Percentiles rank a stretch among this genome's conserved stretches.
These are phyloP conservation scores for Gari tellinella DNA, from an alignment of 2,888 invertebrate genomes.

Conservation along the genomic window DNA sequence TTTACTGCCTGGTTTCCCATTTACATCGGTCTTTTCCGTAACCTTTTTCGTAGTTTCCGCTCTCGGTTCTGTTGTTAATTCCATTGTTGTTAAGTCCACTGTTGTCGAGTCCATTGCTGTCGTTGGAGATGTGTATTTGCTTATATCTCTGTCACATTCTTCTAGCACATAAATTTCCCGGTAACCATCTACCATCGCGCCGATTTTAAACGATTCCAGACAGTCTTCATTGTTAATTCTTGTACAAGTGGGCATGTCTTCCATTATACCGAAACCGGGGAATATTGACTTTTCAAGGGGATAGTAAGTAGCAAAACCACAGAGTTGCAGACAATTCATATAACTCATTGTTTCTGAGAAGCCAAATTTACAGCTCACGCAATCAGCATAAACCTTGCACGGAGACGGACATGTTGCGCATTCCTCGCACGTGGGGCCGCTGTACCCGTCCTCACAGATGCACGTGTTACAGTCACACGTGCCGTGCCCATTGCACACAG, in stretches of 20 bases:
- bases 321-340: constrained; percentile 40
- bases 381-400: constrained; percentile 42
- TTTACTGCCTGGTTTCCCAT: no score
- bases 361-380: constrained; percentile 50
- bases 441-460: constrained; percentile 18
- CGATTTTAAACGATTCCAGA: constrained; percentile 41
- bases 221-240: constrained; percentile 26
- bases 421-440: constrained; percentile 49
- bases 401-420: constrained; percentile 35
- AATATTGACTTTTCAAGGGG: constrained; percentile 18
- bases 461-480: constrained; percentile 45
- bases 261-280: background rate
- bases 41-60: no score
- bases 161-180: constrained; percentile 28
- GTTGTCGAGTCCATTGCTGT: no score
- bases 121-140: no score
- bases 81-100: no score
- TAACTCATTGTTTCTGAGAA: constrained; percentile 29
- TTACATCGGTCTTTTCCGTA: no score
- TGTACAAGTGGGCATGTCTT: constrained; percentile 11
- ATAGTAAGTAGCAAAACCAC: constrained; percentile 39
- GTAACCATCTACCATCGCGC: constrained; percentile 30
- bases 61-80: no score
- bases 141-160: background rate
- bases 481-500: constrained; percentile 34